Evolutionary conservation across 2,888 invertebrate species (phyloP).

Genomic region (Pammene fasciana): DNA sequence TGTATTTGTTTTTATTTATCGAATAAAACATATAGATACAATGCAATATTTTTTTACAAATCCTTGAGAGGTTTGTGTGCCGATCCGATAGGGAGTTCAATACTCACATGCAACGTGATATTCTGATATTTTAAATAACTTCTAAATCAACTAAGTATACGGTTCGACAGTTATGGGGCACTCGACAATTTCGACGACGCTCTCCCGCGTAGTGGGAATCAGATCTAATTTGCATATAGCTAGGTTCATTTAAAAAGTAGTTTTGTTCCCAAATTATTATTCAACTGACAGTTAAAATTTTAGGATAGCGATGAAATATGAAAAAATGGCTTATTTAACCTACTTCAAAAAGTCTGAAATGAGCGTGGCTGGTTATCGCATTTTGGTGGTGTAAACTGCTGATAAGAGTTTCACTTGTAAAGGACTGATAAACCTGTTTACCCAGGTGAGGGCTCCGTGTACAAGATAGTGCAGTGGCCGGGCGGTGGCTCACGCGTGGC

Average conservation of each 20-base stretch:
- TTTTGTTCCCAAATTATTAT: slow-evolving; percentile 13
- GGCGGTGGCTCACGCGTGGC: slow-evolving; percentile 82
- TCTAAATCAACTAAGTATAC: not conserved
- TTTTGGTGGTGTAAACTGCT: too few relatives aligned
- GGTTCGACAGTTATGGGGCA: slow-evolving; percentile 3
- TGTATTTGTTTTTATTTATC: too few relatives aligned
- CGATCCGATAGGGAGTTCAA: too few relatives aligned
- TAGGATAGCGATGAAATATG: too few relatives aligned
- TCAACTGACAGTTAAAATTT: not conserved
- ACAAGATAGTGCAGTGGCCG: slow-evolving; percentile 86
- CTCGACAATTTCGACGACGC: not conserved
- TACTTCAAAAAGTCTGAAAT: too few relatives aligned
- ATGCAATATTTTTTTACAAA: too few relatives aligned
- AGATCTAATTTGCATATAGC: slow-evolving; percentile 33
- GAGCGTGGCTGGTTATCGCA: too few relatives aligned
- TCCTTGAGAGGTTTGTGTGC: too few relatives aligned
- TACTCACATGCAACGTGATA: too few relatives aligned
- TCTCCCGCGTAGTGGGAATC: slow-evolving; percentile 17
- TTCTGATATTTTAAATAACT: too few relatives aligned
- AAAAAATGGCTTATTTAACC: too few relatives aligned
- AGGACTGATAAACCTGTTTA: not conserved
- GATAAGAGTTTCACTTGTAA: not conserved
- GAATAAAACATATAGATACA: too few relatives aligned
- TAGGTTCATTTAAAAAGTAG: slow-evolving; percentile 32
- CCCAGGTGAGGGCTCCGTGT: slow-evolving; percentile 83